These are phyloP conservation scores for Pristionchus exspectatus DNA, from an alignment of 2,888 invertebrate species.

Conservation along the genomic window DNA sequence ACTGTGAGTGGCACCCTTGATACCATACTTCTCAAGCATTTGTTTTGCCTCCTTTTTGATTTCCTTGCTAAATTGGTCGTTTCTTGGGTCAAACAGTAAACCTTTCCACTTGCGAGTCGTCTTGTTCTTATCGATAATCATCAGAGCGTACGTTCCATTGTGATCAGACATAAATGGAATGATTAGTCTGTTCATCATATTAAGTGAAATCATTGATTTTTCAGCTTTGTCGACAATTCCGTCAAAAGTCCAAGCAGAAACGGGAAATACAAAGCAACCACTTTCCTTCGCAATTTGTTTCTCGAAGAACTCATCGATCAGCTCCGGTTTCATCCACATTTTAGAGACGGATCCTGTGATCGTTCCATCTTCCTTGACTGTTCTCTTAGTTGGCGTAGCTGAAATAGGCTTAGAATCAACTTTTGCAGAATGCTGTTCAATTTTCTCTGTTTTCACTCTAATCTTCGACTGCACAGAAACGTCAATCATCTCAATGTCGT, in stretches of 20 bases:
- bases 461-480: too few relatives aligned
- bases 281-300: not conserved
- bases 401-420: not conserved
- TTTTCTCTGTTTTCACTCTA: too few relatives aligned
- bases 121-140: not conserved
- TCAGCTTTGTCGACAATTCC: not conserved
- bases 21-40: not conserved
- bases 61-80: not conserved
- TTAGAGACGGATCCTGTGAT: not conserved
- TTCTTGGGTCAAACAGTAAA: not conserved
- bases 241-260: not conserved
- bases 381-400: not conserved
- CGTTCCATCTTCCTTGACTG: not conserved
- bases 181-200: not conserved
- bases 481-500: too few relatives aligned
- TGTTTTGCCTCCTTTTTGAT: not conserved
- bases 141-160: not conserved
- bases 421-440: too few relatives aligned
- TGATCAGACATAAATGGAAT: not conserved
- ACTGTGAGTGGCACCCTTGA: not conserved
- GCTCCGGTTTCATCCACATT: not conserved
- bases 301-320: conserved; percentile 1
- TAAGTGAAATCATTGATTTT: not conserved
- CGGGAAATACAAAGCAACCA: not conserved
- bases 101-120: not conserved